Conservation (phyloP, 2,888 invertebrate species). For the Xestia xanthographa region DNA sequence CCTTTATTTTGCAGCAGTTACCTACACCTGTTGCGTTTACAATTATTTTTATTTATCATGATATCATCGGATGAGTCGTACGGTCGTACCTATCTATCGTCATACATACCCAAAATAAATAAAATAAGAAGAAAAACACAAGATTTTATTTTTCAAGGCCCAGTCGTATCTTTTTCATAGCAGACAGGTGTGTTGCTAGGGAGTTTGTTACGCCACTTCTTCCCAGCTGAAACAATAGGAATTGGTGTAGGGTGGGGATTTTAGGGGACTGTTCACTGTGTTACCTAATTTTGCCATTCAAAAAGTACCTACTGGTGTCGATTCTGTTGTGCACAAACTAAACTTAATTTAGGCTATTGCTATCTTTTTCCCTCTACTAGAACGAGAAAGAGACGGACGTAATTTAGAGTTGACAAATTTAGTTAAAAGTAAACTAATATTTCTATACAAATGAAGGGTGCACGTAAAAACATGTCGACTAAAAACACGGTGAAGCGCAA, state of each 20-base stretch:
- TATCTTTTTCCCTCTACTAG: no score
- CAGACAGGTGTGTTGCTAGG: background rate
- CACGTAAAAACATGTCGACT: no score
- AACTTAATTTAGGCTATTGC: no score
- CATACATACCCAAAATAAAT: slow-evolving; percentile 9
- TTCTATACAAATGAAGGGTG: no score
- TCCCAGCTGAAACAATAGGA: background rate
- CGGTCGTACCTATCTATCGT: no score
- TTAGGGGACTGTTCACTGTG: background rate
- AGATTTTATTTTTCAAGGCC: background rate
- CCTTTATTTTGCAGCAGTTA: background rate
- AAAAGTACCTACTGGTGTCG: background rate
- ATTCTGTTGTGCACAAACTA: no score
- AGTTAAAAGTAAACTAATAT: no score
- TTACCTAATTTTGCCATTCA: background rate
- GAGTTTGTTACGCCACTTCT: background rate
- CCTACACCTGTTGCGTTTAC: background rate
- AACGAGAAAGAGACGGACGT: no score
- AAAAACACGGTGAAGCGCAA: no score
- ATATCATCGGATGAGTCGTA: background rate
- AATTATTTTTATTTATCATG: background rate
- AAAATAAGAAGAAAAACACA: background rate
- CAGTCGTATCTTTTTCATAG: background rate
- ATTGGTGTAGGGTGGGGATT: background rate
- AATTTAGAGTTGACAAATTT: no score